phyloP scores from a whole-genome alignment of 2,113 vertebrate genomes.

The Alexandromys fortis region DNA sequence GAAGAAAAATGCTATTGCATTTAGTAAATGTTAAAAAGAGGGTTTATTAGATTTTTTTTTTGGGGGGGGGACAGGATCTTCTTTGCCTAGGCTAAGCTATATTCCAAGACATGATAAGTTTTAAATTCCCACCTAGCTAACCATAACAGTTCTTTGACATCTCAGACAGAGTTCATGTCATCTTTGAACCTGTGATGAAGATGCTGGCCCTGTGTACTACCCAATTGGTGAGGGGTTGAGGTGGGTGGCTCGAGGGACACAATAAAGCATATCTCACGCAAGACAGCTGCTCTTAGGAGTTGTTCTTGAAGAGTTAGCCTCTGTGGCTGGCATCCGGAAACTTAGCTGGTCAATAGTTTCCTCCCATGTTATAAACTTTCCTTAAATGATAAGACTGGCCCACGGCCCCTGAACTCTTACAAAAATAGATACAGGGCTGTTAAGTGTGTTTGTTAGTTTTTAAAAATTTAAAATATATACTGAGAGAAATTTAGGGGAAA shows the following conservation, averaged over 20 bases:
- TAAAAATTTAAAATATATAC: not conserved
- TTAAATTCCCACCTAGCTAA: not conserved
- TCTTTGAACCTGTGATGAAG: no score
- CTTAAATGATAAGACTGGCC: not conserved
- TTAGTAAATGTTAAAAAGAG: not conserved
- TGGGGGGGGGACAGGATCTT: no score
- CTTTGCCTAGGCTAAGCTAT: not conserved
- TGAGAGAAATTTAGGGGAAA: not conserved
- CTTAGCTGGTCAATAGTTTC: not conserved
- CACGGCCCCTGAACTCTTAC: not conserved
- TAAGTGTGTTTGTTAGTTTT: not conserved
- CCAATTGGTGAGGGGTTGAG: no score
- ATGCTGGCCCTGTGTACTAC: no score
- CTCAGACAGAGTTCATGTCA: no score
- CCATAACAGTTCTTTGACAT: no score
- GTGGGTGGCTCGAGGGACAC: no score
- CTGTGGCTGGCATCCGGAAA: not conserved
- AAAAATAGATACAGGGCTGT: not conserved
- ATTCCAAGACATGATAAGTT: not conserved
- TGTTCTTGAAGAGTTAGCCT: no score
- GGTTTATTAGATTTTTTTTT: not conserved
- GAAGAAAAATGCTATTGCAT: not conserved
- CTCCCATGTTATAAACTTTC: not conserved
- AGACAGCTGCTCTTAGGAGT: no score
- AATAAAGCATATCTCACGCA: no score